Evolutionary conservation across 64 coral and sea anemone genomes (phyloP).

Genomic region (Pocillopora damicornis): DNA sequence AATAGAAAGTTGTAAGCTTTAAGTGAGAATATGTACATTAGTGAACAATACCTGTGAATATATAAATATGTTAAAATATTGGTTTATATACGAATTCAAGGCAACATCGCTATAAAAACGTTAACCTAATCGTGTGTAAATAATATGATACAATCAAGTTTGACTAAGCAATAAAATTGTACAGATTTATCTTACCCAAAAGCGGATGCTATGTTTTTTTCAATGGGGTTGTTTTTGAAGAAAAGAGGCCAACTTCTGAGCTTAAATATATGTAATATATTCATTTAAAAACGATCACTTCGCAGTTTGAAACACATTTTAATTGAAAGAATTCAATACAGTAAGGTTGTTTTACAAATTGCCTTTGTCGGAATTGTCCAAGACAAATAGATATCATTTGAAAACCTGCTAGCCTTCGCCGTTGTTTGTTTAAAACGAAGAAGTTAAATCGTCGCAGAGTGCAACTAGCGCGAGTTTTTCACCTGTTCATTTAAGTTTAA

Average conservation of each 20-base stretch:
- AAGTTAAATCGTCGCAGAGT: too few relatives aligned
- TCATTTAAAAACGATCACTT: not conserved
- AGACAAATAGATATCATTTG: too few relatives aligned
- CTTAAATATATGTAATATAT: not conserved
- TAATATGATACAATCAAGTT: not conserved
- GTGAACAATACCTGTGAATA: conserved; percentile 41
- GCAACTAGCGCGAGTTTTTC: too few relatives aligned
- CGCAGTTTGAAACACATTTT: conserved; percentile 11
- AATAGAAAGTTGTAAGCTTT: not conserved
- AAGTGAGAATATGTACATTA: conserved; percentile 19
- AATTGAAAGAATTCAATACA: not conserved
- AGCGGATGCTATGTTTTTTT: not conserved
- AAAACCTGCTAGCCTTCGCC: too few relatives aligned
- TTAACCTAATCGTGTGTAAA: conserved; percentile 22
- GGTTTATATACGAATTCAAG: conserved; percentile 4
- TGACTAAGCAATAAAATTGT: not conserved
- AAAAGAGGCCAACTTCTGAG: not conserved
- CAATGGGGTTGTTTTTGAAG: not conserved
- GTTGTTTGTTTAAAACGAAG: too few relatives aligned
- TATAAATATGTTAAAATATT: conserved; percentile 21
- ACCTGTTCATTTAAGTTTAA: too few relatives aligned
- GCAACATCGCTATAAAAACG: not conserved
- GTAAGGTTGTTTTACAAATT: not conserved
- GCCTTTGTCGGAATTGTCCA: too few relatives aligned
- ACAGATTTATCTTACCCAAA: not conserved